phyloP scores from a whole-genome alignment of 23 tunicate species.

The Ascidia mentula region DNA sequence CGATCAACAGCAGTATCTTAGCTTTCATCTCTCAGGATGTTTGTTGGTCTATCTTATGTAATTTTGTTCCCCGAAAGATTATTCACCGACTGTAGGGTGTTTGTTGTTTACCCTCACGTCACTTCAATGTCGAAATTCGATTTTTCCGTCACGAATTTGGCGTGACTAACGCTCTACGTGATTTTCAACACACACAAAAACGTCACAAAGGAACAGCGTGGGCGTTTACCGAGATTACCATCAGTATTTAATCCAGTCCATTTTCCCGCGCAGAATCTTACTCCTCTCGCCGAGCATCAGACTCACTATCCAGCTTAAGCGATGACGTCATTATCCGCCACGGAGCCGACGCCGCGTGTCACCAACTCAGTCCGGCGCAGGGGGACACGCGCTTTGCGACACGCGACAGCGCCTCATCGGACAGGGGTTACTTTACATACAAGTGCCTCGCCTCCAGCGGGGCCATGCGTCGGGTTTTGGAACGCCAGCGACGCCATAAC shows the following conservation, averaged over 20 bases:
- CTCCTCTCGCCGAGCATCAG: slow-evolving; percentile 19
- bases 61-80: too few relatives aligned
- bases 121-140: too few relatives aligned
- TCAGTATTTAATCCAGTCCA: neutral
- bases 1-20: too few relatives aligned
- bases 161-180: neutral
- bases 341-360: neutral
- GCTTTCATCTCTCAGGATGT: too few relatives aligned
- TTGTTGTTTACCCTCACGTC: too few relatives aligned
- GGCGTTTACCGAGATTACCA: neutral
- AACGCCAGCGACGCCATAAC: neutral
- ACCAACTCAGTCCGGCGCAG: neutral
- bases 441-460: neutral
- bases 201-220: neutral
- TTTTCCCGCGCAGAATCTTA: neutral
- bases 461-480: neutral
- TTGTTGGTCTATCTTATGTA: too few relatives aligned
- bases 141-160: too few relatives aligned
- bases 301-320: slow-evolving; percentile 12
- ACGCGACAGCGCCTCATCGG: slow-evolving; percentile 2
- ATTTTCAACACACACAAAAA: neutral
- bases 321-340: neutral
- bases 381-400: slow-evolving; percentile 1
- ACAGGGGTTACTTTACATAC: slow-evolving; percentile 29
- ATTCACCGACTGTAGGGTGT: too few relatives aligned